Conservation (phyloP, 2,797 vertebrate genomes). For the Gymnothorax javanicus region DNA sequence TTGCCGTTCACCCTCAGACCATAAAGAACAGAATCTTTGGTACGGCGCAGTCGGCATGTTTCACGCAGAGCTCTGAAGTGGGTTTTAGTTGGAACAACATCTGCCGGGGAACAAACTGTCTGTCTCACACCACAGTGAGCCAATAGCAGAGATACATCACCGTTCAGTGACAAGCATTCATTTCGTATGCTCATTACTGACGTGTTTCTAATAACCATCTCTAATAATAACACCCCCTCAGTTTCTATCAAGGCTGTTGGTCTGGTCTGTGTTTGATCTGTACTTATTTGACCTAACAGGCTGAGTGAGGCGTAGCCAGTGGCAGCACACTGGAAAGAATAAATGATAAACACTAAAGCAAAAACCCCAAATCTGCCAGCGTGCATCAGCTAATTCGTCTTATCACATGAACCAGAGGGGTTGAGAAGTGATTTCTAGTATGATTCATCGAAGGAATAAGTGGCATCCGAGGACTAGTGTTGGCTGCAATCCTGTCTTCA, state of each 20-base stretch:
- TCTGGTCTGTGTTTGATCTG: background rate
- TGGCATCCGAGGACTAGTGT: background rate
- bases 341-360: background rate
- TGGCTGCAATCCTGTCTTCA: too few relatives aligned
- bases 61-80: background rate
- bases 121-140: background rate
- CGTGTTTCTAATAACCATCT: too few relatives aligned
- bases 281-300: background rate
- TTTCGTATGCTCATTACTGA: too few relatives aligned
- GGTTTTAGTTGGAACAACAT: background rate
- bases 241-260: background rate
- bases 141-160: background rate
- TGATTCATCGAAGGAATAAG: background rate
- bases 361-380: slow-evolving; percentile 5
- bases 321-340: background rate
- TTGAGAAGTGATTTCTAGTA: background rate
- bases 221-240: background rate
- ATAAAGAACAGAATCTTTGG: background rate
- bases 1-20: background rate
- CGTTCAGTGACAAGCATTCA: too few relatives aligned
- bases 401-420: background rate
- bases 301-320: background rate
- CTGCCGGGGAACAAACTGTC: background rate
- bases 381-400: background rate
- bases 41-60: background rate